Base-by-base conservation (phyloP, 92 coral and sea anemone genomes). In the Palythoa heliodiscus region DNA sequence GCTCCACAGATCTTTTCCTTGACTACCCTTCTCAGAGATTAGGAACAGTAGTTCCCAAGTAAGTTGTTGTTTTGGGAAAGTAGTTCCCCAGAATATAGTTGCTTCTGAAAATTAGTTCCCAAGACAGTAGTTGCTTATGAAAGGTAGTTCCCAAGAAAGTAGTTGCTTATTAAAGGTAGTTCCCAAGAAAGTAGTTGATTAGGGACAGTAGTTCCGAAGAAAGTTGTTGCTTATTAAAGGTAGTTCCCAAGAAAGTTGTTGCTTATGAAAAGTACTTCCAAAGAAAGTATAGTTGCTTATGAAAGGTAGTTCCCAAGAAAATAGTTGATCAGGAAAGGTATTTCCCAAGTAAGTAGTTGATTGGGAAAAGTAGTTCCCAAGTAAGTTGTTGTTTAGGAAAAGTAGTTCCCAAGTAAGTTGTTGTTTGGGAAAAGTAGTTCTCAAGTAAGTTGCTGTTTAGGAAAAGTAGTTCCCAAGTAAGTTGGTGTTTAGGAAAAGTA, bases 11-110 rank as follows among this genome's bases (percentile, higher is more conserved):
- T 40, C 25, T 91, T 47, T 94, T 92, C 80, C 87, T 87, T 23
- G 90, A 90, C 73, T 94, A 87, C 86, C 95, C 90, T 15, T 82
- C 92, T 24, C 98, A 90, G 57, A 85, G 95, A 74, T 88, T 94
- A 82, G 98, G 98, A 12, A 83, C 86, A 52, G 87, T 88, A 17
- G 95, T 89, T 23, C 98, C 98, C 66, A 93, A 88, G 98, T 93
- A 86, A 91, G 90, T 76, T 47, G 20, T 17, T 23, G 19, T n/a
- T 82, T 43, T 43, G 35, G 50, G 50, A 58, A 58, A 58, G 64
- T 43, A 43, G 48, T 43, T 43, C 48, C 48, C 48, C 1, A 4
- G 5, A 7, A 43, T 1, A 5, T 4, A 4, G 48, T 43, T 43
- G 48, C 0, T 43, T 43, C 1, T 4, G 48, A 43, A 43, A 4